Base-by-base conservation (phyloP, 2,113 vertebrate genomes). In the Fulica atra region DNA sequence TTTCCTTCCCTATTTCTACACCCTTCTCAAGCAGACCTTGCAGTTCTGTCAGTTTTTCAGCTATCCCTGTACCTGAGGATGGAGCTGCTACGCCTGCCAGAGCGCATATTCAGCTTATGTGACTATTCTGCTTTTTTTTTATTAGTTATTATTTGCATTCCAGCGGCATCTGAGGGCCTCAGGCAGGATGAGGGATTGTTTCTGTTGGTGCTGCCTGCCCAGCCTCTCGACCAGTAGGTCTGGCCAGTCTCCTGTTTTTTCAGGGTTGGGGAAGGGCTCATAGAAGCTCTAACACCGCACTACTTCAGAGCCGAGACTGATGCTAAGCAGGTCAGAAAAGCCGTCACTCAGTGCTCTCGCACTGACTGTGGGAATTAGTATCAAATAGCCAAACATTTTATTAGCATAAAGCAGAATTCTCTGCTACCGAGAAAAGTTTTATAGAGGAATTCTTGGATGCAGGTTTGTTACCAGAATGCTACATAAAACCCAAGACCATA, bases 241-340 rank as follows among this genome's bases (percentile, higher is more conserved):
- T 91, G 46, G 56, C 65, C 42, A 18, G 48, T 74, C 80, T 84
- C 74, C 73, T 29, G 53, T 72, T 77, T 90, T 66, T 89, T 35
- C 76, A 61, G 88, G 48, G 24, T 92, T 4, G 2, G 28, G 11
- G 33, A 80, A 54, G 7, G 36, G 63, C 51, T 81, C 4, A 11
- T 70, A 31, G 28, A 70, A 71, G 65, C 19, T 78, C 70, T 70
- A 60, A 38, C 72, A 40, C 12, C 51, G 59, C 38, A 35, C 60
- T 80, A 80, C 50, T 79, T 76, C 68, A 74, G 59, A 95, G 74
- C 18, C 24, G 64, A 87, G 48, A 63, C 53, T 89, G 26, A 94
- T 17, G 76, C 81, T 91, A 87, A 97, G 53, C 53, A 59, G 89
- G 74, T 59, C 59, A 86, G 70, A 81, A 91, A 74, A 91, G 51